Evolutionary conservation across 2,888 invertebrate genomes (phyloP).

Genomic region (Drosophila vallismaia): DNA sequence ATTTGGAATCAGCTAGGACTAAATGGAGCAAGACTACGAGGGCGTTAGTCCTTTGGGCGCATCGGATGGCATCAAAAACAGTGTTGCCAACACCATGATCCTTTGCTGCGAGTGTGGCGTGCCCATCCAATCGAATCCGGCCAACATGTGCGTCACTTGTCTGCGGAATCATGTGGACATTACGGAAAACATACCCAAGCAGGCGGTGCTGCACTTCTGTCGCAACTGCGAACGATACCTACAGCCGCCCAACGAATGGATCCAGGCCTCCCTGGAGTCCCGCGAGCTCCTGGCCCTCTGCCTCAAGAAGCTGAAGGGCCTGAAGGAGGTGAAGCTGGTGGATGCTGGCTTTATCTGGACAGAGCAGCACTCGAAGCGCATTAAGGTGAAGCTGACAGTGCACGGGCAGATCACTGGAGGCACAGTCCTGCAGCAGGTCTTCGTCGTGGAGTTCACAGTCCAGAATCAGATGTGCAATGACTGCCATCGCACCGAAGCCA

Average conservation of each 20-base stretch:
- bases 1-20: neutral
- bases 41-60: conserved; percentile 49
- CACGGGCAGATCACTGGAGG: conserved; percentile 97
- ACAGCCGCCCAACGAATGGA: conserved; percentile 96
- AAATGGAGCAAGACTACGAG: conserved; percentile 59
- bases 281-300: conserved; percentile 95
- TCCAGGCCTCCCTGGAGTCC: conserved; percentile 93
- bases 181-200: conserved; percentile 97
- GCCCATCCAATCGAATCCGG: conserved; percentile 96
- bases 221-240: conserved; percentile 97
- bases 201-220: conserved; percentile 95
- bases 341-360: conserved; percentile 99
- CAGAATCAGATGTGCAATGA: conserved; percentile 98
- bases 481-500: conserved; percentile 98
- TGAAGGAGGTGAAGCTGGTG: conserved; percentile 94
- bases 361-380: conserved; percentile 98
- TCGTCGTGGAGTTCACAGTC: conserved; percentile 96
- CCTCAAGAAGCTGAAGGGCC: conserved; percentile 94
- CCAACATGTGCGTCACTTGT: conserved; percentile 99
- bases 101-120: conserved; percentile 98
- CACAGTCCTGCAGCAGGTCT: conserved; percentile 96
- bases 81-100: conserved; percentile 50
- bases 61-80: conserved; percentile 16
- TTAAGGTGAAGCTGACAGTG: conserved; percentile 97
- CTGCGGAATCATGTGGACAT: conserved; percentile 96